Base-by-base conservation (phyloP, 2,888 invertebrate species). In the Mimas tiliae region DNA sequence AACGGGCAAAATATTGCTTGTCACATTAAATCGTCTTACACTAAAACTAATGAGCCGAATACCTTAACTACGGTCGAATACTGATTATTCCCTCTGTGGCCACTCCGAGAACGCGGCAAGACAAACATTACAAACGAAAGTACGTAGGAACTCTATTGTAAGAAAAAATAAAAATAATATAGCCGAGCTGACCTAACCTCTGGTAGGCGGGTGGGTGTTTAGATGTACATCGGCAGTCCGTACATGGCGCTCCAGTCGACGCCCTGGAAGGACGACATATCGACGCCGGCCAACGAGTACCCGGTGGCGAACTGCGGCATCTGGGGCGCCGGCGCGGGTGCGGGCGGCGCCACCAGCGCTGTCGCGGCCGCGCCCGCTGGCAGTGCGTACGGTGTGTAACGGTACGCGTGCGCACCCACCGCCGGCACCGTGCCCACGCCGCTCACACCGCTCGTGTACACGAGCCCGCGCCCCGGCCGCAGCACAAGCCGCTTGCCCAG, bases 171-270 rank as follows among this genome's bases (percentile, higher is more conserved):
- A 69, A 77, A 74, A 74, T 75, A 69, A 68, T 68, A 76, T 74
- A 75, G 69, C 70, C 73, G 74, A 75, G 80, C 74, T 74, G 75
- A 78, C 78, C 79, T 80, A 82, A 81, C 83, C 81, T 80, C 77
- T 71, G 71, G 64, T 70, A 79, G 84, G 80, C 83, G 85, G 84
- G 79, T 76, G 79, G 62, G 65, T 67, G 74, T 88, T 94, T 95
- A 97, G 87, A 97, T 97, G 94, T 98, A 98, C 97, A 98, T 97
- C 87, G 97, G 97, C 94, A 98, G 97, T 83, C 97, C 97, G 90
- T 98, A 98, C 97, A 98, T 97, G 80, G 97, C 96, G 81, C 96
- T 96, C 98, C 98, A 98, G 91, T 98, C 98, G 77, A 98, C 97
- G 69, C 97, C 97, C 89, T 98, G 98, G 95, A 98, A 98, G 85